These are phyloP conservation scores for Cromileptes altivelis DNA, from an alignment of 2,113 vertebrate species.

Conservation along the genomic window DNA sequence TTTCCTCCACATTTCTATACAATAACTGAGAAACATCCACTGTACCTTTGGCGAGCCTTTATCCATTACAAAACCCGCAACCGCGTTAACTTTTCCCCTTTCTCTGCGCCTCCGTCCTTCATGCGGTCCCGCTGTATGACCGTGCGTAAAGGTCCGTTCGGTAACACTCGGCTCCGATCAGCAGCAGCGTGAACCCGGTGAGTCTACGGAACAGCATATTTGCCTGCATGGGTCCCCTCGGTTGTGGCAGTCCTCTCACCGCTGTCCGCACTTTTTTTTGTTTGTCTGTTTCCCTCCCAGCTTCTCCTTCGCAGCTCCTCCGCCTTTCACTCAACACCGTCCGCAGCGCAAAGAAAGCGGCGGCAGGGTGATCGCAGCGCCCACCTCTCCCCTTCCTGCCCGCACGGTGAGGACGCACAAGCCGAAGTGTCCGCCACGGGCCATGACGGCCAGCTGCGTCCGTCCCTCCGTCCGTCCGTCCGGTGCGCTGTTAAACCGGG, in stretches of 20 bases:
- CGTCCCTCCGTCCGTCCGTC: constrained; percentile 53
- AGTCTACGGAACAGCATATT: constrained; percentile 67
- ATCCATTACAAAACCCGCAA: constrained; percentile 62
- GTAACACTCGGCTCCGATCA: constrained; percentile 54
- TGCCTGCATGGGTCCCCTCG: constrained; percentile 32
- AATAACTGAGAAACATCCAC: constrained; percentile 29
- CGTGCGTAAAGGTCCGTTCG: constrained; percentile 71
- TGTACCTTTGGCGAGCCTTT: constrained; percentile 79
- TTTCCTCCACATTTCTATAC: not conserved
- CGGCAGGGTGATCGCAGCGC: constrained; percentile 52
- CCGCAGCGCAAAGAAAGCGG: constrained; percentile 64
- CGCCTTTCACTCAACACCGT: constrained; percentile 64
- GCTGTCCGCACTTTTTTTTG: constrained; percentile 53
- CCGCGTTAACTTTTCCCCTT: constrained; percentile 70
- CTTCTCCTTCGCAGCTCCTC: constrained; percentile 37
- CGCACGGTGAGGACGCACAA: constrained; percentile 75
- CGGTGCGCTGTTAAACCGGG: constrained; percentile 65
- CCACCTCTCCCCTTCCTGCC: constrained; percentile 58
- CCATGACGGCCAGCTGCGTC: constrained; percentile 82
- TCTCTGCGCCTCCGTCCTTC: constrained; percentile 70
- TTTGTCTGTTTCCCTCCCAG: not conserved
- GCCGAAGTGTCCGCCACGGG: constrained; percentile 70
- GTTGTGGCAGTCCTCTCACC: constrained; percentile 29
- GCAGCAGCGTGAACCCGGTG: constrained; percentile 46
- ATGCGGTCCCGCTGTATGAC: constrained; percentile 61